Percentiles rank a stretch among this genome's conserved stretches.
phyloP scores from a whole-genome alignment of 2,113 vertebrate genomes.

The Anthoscopus minutus region DNA sequence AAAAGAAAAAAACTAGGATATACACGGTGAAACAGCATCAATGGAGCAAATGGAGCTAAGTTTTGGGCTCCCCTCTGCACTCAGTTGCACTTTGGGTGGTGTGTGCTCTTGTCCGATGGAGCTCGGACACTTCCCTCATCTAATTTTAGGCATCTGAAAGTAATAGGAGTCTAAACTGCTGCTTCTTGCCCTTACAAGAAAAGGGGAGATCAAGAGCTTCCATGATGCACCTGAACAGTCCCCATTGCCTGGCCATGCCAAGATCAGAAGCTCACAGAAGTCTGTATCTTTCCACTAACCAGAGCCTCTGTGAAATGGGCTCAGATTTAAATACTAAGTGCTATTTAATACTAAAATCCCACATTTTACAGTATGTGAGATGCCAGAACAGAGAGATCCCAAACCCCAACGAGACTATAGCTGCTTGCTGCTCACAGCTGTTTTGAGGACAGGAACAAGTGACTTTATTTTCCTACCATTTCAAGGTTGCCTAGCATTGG shows the following conservation, averaged over 20 bases:
- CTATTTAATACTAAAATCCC: background rate
- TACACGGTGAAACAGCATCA: background rate
- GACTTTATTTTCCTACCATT: background rate
- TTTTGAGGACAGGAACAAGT: background rate
- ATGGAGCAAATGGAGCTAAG: background rate
- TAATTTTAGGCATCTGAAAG: background rate
- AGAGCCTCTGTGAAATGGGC: background rate
- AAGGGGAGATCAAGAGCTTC: background rate
- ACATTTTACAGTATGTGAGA: background rate
- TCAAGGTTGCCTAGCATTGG: background rate
- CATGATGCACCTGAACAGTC: background rate
- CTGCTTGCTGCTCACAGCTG: background rate
- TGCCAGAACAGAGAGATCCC: background rate
- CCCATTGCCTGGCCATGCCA: background rate
- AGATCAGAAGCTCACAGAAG: background rate
- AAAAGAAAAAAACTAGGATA: background rate
- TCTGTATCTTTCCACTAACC: background rate
- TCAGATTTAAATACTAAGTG: background rate
- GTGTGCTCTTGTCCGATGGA: background rate
- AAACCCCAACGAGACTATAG: background rate
- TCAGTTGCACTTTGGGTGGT: background rate
- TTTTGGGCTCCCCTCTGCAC: background rate
- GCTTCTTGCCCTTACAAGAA: background rate
- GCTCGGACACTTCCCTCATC: background rate
- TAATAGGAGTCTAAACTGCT: background rate